These are phyloP conservation scores for Drosophila paulistorum DNA, from an alignment of 1,140 invertebrate species.

Conservation along the genomic window DNA sequence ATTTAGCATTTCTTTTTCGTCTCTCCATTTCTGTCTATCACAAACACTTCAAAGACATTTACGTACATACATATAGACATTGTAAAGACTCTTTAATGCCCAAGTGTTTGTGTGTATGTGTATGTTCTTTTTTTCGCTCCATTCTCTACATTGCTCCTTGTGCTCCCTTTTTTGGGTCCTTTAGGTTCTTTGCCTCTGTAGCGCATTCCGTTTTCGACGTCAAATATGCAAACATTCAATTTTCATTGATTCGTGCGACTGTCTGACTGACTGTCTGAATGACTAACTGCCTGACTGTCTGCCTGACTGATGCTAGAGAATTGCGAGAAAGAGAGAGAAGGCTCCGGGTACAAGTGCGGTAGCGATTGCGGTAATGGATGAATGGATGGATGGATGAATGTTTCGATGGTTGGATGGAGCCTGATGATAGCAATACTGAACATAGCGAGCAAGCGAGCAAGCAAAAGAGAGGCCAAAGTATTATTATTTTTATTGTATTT, in stretches of 20 bases:
- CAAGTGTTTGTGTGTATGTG: not conserved
- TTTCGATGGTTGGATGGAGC: too few relatives aligned
- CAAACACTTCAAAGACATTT: not conserved
- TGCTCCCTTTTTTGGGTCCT: not conserved
- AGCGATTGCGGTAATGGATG: not conserved
- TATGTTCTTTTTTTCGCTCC: slow-evolving; percentile 11
- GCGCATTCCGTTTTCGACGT: slow-evolving; percentile 68
- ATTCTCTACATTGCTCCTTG: not conserved
- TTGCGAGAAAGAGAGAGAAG: not conserved
- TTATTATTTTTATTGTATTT: slow-evolving; percentile 77
- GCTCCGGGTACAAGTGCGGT: slow-evolving; percentile 14
- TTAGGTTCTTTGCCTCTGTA: slow-evolving; percentile 42
- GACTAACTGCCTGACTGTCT: not conserved
- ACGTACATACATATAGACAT: not conserved
- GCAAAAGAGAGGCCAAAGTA: slow-evolving; percentile 13
- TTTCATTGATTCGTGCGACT: slow-evolving; percentile 40
- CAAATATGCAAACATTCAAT: slow-evolving; percentile 77
- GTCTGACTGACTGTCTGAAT: too few relatives aligned
- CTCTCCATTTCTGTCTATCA: not conserved
- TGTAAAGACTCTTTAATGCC: slow-evolving; percentile 2
- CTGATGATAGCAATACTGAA: not conserved
- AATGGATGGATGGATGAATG: too few relatives aligned
- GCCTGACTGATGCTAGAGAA: not conserved
- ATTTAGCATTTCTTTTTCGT: not conserved
- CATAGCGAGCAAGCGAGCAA: not conserved